A percentile compares a stretch with the other conserved stretches of the same genome.
Evolutionary conservation across 2,888 invertebrate genomes (phyloP).

Genomic region (Cryptophagus acutangulus): DNA sequence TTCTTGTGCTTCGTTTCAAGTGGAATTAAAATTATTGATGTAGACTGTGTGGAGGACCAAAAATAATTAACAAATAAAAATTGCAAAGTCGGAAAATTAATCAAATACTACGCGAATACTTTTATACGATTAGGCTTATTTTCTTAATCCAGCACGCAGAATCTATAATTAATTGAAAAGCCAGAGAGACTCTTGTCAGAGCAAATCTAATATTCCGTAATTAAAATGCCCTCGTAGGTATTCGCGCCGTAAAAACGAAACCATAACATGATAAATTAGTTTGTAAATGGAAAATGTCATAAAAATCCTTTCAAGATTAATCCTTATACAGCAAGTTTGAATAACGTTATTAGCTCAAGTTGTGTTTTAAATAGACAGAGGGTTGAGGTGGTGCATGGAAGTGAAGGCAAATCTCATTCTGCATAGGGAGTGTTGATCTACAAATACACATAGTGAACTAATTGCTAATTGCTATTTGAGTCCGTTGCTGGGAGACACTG

Average conservation of each 20-base stretch:
- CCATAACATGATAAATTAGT: slow-evolving; percentile 4
- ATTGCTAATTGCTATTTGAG: slow-evolving; percentile 46
- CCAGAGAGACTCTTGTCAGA: neutral
- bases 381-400: neutral
- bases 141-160: neutral
- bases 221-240: slow-evolving; percentile 5
- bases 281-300: slow-evolving; percentile 2
- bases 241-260: neutral
- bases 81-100: too few relatives aligned
- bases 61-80: too few relatives aligned
- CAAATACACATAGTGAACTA: slow-evolving; percentile 41
- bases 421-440: slow-evolving; percentile 35
- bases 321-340: slow-evolving; percentile 3
- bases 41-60: too few relatives aligned
- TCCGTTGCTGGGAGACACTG: slow-evolving; percentile 42
- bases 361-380: slow-evolving; percentile 1
- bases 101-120: too few relatives aligned
- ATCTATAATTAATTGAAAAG: slow-evolving; percentile 5
- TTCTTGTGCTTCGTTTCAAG: too few relatives aligned
- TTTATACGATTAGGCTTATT: neutral
- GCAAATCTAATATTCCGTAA: neutral
- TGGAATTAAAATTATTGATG: too few relatives aligned
- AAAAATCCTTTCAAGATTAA: slow-evolving; percentile 5
- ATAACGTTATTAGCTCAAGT: neutral
- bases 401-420: neutral